Evolutionary conservation across 2,797 vertebrate genomes (phyloP).

Genomic region (Poeciliopsis turneri): DNA sequence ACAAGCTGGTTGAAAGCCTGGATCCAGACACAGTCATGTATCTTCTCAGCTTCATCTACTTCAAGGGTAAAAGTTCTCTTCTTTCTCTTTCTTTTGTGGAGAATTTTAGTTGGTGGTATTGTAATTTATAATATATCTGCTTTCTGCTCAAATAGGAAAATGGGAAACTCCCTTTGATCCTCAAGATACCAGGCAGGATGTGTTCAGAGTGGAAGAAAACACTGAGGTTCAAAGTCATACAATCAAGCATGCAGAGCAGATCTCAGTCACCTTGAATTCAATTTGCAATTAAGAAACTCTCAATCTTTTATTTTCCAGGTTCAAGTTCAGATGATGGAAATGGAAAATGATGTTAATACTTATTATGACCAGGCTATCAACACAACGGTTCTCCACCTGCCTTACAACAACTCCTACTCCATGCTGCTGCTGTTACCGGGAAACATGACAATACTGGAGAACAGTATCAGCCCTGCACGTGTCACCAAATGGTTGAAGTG

Average conservation of each 20-base stretch:
- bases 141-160: slow-evolving; percentile 65
- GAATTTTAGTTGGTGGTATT: neutral
- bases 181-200: slow-evolving; percentile 19
- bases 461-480: slow-evolving; percentile 44
- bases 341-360: neutral
- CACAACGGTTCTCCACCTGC: slow-evolving; percentile 73
- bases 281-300: neutral
- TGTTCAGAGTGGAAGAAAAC: slow-evolving; percentile 68
- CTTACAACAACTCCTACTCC: slow-evolving; percentile 75
- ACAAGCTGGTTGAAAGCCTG: slow-evolving; percentile 79
- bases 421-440: slow-evolving; percentile 80
- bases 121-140: neutral
- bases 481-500: slow-evolving; percentile 76
- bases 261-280: neutral
- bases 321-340: slow-evolving; percentile 80
- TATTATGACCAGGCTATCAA: slow-evolving; percentile 66
- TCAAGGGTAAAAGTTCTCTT: slow-evolving; percentile 82
- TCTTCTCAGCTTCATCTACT: slow-evolving; percentile 88
- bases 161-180: slow-evolving; percentile 75
- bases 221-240: slow-evolving; percentile 48
- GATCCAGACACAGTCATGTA: slow-evolving; percentile 82
- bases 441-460: slow-evolving; percentile 68
- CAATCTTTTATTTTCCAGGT: slow-evolving; percentile 61
- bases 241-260: neutral
- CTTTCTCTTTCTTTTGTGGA: neutral